phyloP scores from a whole-genome alignment of 2,888 invertebrate species.

The Carabus problematicus region DNA sequence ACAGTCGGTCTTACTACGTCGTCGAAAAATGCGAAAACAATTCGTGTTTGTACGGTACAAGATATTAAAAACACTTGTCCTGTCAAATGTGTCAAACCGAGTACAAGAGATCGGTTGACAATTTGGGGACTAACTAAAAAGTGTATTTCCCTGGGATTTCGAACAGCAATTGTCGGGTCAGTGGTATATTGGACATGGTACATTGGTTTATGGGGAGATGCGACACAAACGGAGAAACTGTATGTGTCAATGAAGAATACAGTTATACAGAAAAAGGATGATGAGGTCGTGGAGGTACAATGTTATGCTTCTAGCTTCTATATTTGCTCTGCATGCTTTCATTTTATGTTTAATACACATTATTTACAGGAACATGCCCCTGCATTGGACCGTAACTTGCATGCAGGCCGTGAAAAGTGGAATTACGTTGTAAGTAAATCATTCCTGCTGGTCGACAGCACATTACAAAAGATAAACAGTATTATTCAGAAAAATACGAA shows the following conservation, averaged over 20 bases:
- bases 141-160: slow-evolving; percentile 52
- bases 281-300: no score
- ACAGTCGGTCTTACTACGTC: slow-evolving; percentile 3
- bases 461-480: no score
- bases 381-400: slow-evolving; percentile 4
- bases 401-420: slow-evolving; percentile 3
- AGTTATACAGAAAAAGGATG: neutral
- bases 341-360: no score
- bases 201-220: slow-evolving; percentile 60
- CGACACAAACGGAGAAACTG: slow-evolving; percentile 56
- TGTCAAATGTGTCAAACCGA: slow-evolving; percentile 54
- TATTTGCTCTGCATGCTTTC: no score
- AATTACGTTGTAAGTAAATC: neutral
- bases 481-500: no score
- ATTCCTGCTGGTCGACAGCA: no score
- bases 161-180: slow-evolving; percentile 55
- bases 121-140: slow-evolving; percentile 36
- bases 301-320: no score
- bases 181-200: slow-evolving; percentile 58
- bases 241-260: slow-evolving; percentile 47
- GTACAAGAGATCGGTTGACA: slow-evolving; percentile 42
- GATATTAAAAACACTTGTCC: slow-evolving; percentile 55
- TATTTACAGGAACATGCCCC: slow-evolving; percentile 18
- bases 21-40: slow-evolving; percentile 50
- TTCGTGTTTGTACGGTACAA: slow-evolving; percentile 57